These are phyloP conservation scores for Aphodius granarius DNA, from an alignment of 2,888 invertebrate species.

Conservation along the genomic window DNA sequence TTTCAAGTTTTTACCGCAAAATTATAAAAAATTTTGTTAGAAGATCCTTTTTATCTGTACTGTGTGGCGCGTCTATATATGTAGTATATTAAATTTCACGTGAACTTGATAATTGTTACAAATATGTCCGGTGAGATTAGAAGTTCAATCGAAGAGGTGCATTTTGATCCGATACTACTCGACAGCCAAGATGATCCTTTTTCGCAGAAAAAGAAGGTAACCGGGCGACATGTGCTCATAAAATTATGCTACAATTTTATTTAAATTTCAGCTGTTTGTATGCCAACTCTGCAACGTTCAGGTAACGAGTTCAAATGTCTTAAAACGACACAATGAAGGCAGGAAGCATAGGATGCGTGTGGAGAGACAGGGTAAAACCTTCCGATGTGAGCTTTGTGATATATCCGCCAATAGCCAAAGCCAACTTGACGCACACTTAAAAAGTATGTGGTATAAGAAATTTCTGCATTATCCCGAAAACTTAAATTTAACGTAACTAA, in stretches of 20 bases:
- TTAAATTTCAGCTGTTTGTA: constrained; percentile 40
- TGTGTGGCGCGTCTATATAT: constrained; percentile 6
- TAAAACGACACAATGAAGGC: constrained; percentile 50
- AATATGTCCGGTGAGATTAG: constrained; percentile 29
- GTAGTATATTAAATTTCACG: neutral
- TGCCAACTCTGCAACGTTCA: constrained; percentile 51
- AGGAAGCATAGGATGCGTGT: constrained; percentile 48
- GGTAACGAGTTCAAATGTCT: constrained; percentile 50
- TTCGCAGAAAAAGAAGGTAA: constrained; percentile 29
- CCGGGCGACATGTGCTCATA: neutral
- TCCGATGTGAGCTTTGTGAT: constrained; percentile 50
- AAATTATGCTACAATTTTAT: neutral
- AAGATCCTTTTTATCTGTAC: neutral
- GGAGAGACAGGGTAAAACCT: constrained; percentile 49
- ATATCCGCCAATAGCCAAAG: constrained; percentile 51
- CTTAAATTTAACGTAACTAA: neutral
- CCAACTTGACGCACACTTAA: constrained; percentile 50
- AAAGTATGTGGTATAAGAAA: constrained; percentile 38
- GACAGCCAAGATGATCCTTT: constrained; percentile 11
- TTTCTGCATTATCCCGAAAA: neutral
- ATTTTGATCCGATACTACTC: constrained; percentile 20
- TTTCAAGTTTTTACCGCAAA: constrained; percentile 3
- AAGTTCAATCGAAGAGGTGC: constrained; percentile 30
- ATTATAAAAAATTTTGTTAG: constrained; percentile 13
- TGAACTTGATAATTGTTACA: neutral